Conservation (phyloP, 1,140 invertebrate species). For the Proctacanthus coquilletti region DNA sequence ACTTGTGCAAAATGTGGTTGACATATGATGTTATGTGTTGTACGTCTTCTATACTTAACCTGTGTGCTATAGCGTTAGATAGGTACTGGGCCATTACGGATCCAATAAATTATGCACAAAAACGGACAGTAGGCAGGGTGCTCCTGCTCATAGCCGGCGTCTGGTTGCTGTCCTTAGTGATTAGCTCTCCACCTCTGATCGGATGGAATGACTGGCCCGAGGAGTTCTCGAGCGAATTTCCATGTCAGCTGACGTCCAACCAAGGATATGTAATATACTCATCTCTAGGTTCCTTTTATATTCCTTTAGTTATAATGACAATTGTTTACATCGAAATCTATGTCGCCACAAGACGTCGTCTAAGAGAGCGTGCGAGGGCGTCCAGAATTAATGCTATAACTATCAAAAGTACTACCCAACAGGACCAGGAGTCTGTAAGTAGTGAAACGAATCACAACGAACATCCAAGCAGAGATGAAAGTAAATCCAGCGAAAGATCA, state of each 20-base stretch:
- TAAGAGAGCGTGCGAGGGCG: slow-evolving; percentile 64
- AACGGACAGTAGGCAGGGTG: slow-evolving; percentile 82
- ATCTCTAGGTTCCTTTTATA: slow-evolving; percentile 89
- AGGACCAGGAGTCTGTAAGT: slow-evolving; percentile 54
- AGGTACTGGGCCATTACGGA: slow-evolving; percentile 94
- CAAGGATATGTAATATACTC: slow-evolving; percentile 90
- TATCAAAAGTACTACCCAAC: too few relatives aligned
- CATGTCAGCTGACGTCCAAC: slow-evolving; percentile 67
- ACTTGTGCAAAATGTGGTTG: slow-evolving; percentile 90
- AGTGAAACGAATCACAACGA: slow-evolving; percentile 56
- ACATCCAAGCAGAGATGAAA: slow-evolving; percentile 32
- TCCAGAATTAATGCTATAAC: slow-evolving; percentile 57
- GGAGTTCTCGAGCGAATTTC: slow-evolving; percentile 51
- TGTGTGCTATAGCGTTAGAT: slow-evolving; percentile 92
- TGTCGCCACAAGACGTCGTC: slow-evolving; percentile 64
- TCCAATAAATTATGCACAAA: slow-evolving; percentile 93
- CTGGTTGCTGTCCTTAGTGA: slow-evolving; percentile 80
- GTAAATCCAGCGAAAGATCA: slow-evolving; percentile 33
- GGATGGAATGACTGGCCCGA: slow-evolving; percentile 97
- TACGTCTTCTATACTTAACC: slow-evolving; percentile 91
- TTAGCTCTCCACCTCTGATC: slow-evolving; percentile 88
- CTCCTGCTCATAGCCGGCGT: slow-evolving; percentile 79
- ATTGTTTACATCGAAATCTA: slow-evolving; percentile 93
- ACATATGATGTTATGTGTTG: slow-evolving; percentile 93
- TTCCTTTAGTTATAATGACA: slow-evolving; percentile 87